Evolutionary conservation across 2,797 vertebrate genomes (phyloP), one percentile per base, ranked within the genome.

Genomic region (Halcyon smyrnensis): DNA sequence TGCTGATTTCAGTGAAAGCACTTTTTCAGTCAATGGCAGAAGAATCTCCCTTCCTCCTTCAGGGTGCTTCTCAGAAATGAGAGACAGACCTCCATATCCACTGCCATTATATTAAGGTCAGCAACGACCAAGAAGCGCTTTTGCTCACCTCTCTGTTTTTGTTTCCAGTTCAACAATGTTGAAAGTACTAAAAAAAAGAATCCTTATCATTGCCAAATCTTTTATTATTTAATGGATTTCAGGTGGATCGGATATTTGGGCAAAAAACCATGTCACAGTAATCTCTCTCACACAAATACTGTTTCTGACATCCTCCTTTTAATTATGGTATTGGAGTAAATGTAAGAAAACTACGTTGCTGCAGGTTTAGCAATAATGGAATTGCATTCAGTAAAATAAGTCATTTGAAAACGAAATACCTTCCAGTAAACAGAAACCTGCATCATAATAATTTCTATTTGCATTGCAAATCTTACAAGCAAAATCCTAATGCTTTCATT

Each of bases 401-500:
- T 16, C 0, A 36, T 13, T 45, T 78, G 28, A 62, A 80, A 79
- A 62, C 73, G 5, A 84, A 91, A 79, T 57, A 78, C 32, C 74
- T 95, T 53, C 54, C 56, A 84, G 64, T 84, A 74, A 90, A 83
- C 11, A 95, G 70, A 57, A 93, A 75, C 54, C 37, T 78, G 21
- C 50, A 79, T 78, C 54, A 51, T 90, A 96, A 68, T 36, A 60
- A 80, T 92, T 94, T 84, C 69, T 73, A 87, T 90, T 90, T 96
- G 85, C 89, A 88, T 88, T 93, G 80, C 89, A 95, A 94, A 91
- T 96, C 39, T 80, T 50, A 90, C 16, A 84, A 82, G 32, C 18
- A 74, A 90, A 88, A 11, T 37, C 51, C 50, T 25, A 90, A 84
- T 0, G 2, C 30, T 73, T 88, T 79, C 74, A 70, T 56, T 65